Base-by-base conservation (phyloP, 2,888 invertebrate species). In the Tricholauxania praeusta region DNA sequence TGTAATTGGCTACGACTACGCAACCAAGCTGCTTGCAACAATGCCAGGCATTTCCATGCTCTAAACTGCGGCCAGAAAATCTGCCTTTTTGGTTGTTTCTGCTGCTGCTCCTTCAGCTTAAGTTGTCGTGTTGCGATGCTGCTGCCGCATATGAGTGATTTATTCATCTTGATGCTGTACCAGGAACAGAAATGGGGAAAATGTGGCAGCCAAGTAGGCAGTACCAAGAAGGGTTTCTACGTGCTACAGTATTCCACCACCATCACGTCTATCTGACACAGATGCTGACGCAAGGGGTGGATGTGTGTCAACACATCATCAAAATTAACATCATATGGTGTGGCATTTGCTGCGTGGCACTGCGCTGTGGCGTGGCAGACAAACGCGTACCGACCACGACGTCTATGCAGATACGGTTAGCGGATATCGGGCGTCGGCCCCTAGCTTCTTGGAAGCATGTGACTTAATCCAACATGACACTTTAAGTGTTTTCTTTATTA, bases 401-500 rank as follows among this genome's bases (percentile, higher is more conserved):
- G 28, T 39, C 39, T n/a, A 39, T 3, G 47, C 39, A 63, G 32
- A 2, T 19, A 57, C 64, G 15, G 48, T 22, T 12, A 14, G 55
- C 39, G n/a, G 51, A 15, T 39, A 22, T 2, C 28, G 64, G 28
- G 49, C 14, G 19, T 22, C 19, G 19, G 14, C 3, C 22, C 12
- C 22, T 12, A 15, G 52, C 22, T 28, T 17, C n/a, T 39, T 39
- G 17, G 17, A 55, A 55, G 49, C 32, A 19, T 32, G 53, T 15
- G 67, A 57, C 69, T 76, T 79, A 80, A 80, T 80, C 76, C 77
- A 72, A 77, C 74, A 75, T 79, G 80, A 76, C 79, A 79, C 77
- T 77, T 80, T 78, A 78, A 79, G 78, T 78, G 80, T 78, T 75
- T 76, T 68, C 76, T 78, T 78, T 78, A 78, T 80, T 78, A 78